Conservation (phyloP, 2,113 vertebrate species). For the Poeciliopsis prolifica region DNA sequence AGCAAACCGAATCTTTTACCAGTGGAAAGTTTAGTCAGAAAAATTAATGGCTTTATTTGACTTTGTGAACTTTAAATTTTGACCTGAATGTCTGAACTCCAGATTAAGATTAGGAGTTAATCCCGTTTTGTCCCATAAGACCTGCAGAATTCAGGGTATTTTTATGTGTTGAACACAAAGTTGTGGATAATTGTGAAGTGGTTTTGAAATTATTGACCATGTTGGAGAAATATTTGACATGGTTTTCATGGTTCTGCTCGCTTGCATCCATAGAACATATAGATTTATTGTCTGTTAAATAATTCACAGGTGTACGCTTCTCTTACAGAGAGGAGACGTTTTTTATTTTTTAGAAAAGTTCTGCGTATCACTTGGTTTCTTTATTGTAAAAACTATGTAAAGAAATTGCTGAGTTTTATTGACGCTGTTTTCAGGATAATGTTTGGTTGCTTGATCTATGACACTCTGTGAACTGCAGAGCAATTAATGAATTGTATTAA, state of each 20-base stretch:
- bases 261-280: too few species aligned
- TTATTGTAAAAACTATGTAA: neutral
- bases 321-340: neutral
- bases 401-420: neutral
- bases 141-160: neutral
- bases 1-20: neutral
- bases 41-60: neutral
- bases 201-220: neutral
- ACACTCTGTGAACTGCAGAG: neutral
- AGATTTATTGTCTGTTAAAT: neutral
- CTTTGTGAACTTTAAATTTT: neutral
- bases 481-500: neutral
- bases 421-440: too few species aligned
- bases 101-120: neutral
- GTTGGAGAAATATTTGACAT: too few species aligned
- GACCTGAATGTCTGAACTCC: neutral
- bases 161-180: neutral
- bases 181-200: neutral
- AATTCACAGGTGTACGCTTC: neutral
- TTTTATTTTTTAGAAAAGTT: neutral
- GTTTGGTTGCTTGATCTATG: too few species aligned
- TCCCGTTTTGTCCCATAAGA: neutral
- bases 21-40: neutral
- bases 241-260: too few species aligned
- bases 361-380: neutral